These are phyloP conservation scores for Labroides dimidiatus DNA, from an alignment of 2,797 vertebrate species.

Conservation along the genomic window DNA sequence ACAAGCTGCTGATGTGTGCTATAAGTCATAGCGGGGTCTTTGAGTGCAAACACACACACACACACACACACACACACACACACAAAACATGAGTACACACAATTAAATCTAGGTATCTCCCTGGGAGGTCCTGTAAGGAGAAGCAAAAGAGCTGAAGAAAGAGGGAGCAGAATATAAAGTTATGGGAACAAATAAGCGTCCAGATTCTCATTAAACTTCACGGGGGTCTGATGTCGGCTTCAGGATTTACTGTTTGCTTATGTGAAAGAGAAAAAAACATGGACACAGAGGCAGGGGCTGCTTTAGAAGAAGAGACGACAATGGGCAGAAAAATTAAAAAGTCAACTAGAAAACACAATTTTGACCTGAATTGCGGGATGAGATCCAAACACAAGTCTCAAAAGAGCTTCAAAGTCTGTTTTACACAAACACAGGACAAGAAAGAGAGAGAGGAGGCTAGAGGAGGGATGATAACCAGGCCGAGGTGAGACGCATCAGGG, in stretches of 20 bases:
- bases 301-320: constrained; percentile 2
- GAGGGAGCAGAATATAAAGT: constrained; percentile 43
- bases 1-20: constrained; percentile 40
- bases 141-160: constrained; percentile 20
- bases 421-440: no score
- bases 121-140: constrained; percentile 62
- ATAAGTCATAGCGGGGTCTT: constrained; percentile 53
- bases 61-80: constrained; percentile 12
- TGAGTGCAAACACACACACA: constrained; percentile 29
- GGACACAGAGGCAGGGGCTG: constrained; percentile 40
- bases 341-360: no score
- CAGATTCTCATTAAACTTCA: constrained; percentile 32
- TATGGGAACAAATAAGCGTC: constrained; percentile 33
- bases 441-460: no score
- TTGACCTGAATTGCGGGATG: no score
- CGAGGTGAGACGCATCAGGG: no score
- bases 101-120: constrained; percentile 37
- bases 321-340: background rate
- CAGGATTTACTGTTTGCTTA: constrained; percentile 47
- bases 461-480: no score
- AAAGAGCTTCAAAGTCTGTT: no score
- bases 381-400: no score
- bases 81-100: constrained; percentile 13
- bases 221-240: background rate
- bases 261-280: constrained; percentile 44